These are phyloP conservation scores for Vanessa atalanta DNA, from an alignment of 1,140 invertebrate genomes.

Conservation along the genomic window DNA sequence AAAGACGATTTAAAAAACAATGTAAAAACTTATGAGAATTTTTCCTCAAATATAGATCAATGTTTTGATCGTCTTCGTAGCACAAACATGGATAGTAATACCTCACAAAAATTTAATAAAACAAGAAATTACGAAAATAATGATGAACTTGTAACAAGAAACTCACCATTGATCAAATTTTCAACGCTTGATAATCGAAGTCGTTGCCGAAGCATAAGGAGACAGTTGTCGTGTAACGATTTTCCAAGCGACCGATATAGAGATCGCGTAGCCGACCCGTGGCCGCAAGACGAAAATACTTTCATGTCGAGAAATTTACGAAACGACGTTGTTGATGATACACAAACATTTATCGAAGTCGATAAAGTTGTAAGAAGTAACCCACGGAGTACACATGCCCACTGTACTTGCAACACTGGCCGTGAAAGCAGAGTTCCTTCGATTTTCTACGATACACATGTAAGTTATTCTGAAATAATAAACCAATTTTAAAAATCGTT, in stretches of 20 bases:
- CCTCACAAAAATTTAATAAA: conserved; percentile 59
- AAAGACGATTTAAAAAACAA: conserved; percentile 68
- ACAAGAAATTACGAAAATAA: conserved; percentile 66
- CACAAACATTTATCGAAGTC: conserved; percentile 65
- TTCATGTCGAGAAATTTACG: conserved; percentile 59
- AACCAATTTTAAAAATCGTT: no score
- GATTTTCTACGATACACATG: conserved; percentile 76
- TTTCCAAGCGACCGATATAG: conserved; percentile 67
- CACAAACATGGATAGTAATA: conserved; percentile 51
- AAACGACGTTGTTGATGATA: conserved; percentile 62
- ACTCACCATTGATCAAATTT: conserved; percentile 66
- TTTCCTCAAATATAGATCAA: conserved; percentile 74
- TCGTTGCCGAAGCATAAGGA: conserved; percentile 70
- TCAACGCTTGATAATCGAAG: conserved; percentile 74
- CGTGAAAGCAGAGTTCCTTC: conserved; percentile 66
- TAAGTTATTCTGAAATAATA: conserved; percentile 47
- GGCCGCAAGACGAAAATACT: conserved; percentile 61
- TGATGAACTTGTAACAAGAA: conserved; percentile 55
- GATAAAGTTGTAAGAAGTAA: conserved; percentile 65
- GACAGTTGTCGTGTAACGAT: conserved; percentile 76
- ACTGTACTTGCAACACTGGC: conserved; percentile 66
- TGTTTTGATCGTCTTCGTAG: conserved; percentile 70
- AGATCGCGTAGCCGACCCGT: conserved; percentile 56
- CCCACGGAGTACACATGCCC: conserved; percentile 60
- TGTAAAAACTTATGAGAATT: conserved; percentile 69